phyloP scores from a whole-genome alignment of 2,797 vertebrate species.

The Epinephelus awoara region DNA sequence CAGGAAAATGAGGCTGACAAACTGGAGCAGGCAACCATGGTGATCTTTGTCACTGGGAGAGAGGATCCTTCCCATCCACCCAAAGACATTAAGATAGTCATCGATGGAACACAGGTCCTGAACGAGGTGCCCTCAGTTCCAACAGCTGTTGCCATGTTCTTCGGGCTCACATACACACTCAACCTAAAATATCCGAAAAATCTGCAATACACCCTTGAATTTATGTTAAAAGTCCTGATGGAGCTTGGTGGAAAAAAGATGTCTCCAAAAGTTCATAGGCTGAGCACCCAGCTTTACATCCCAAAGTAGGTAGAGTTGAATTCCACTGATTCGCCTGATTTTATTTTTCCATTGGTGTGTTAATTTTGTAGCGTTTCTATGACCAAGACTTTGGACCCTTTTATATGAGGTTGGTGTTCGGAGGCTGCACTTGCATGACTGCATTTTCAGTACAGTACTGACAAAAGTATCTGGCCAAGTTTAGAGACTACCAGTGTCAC shows the following conservation, averaged over 20 bases:
- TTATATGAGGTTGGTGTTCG: neutral
- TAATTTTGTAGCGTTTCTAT: neutral
- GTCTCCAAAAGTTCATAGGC: neutral
- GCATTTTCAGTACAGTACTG: neutral
- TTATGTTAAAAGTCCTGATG: conserved; percentile 7
- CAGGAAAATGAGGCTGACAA: neutral
- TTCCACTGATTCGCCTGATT: neutral
- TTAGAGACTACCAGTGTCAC: too few species aligned
- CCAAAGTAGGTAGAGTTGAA: neutral
- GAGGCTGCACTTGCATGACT: neutral
- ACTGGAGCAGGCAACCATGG: neutral
- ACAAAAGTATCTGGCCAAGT: neutral
- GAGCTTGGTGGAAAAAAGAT: conserved; percentile 9
- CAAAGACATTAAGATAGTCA: conserved; percentile 1
- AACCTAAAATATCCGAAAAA: conserved; percentile 9
- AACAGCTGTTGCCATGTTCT: conserved; percentile 2
- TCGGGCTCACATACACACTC: neutral
- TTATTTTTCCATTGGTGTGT: neutral
- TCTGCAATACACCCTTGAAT: neutral
- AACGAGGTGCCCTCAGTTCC: neutral
- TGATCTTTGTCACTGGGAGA: neutral
- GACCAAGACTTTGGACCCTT: neutral
- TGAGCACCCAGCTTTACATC: neutral
- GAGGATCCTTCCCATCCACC: neutral
- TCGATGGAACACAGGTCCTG: neutral